Conservation (phyloP, 2,797 vertebrate species). For the Yasuhikotakia modesta region DNA sequence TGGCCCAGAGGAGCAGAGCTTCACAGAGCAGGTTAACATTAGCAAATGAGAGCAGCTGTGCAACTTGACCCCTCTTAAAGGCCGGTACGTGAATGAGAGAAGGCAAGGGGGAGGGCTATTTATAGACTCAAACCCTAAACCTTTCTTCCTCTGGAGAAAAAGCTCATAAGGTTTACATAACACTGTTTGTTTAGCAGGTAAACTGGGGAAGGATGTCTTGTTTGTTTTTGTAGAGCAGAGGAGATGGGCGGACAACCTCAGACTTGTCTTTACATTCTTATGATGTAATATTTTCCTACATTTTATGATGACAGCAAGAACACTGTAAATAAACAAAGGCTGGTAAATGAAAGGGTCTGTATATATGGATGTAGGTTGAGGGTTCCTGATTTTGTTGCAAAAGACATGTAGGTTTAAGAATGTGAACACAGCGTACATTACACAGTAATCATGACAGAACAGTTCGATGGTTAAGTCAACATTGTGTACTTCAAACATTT, state of each 20-base stretch:
- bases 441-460: background rate
- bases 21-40: conserved; percentile 46
- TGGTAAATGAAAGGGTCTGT: background rate
- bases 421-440: background rate
- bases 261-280: background rate
- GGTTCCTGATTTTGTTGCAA: background rate
- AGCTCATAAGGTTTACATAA: conserved; percentile 37
- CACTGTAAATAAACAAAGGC: background rate
- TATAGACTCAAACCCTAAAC: conserved; percentile 62
- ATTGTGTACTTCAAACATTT: background rate
- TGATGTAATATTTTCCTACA: background rate
- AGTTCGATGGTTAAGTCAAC: conserved; percentile 12
- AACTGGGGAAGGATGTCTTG: conserved; percentile 30
- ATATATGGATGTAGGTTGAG: background rate
- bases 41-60: conserved; percentile 61
- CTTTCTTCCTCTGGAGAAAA: conserved; percentile 41
- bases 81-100: conserved; percentile 42
- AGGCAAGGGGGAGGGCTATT: conserved; percentile 57
- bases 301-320: background rate
- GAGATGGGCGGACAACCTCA: conserved; percentile 19
- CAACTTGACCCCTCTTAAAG: conserved; percentile 59
- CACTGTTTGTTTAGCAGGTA: no score
- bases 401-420: background rate
- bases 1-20: conserved; percentile 34
- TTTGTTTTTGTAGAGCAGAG: conserved; percentile 44